Base-by-base conservation (phyloP, 1,140 invertebrate species). In the Formica exsecta region DNA sequence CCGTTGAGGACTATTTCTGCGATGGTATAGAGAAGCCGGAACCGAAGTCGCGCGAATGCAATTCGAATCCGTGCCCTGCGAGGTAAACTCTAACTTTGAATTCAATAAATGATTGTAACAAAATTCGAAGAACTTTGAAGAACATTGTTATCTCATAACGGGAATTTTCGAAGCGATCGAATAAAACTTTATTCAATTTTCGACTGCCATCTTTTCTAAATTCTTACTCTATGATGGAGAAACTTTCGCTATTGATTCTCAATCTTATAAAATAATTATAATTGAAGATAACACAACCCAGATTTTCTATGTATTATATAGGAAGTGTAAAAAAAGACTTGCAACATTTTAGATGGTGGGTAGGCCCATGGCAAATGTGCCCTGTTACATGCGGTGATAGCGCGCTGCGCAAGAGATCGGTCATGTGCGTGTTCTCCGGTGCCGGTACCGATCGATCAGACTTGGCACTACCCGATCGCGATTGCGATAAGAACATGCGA, bases 361-460 rank as follows among this genome's bases (percentile, higher is more conserved):
- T 96, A 5, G 97, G 98, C 1, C 97, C 97, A 0, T 98, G 98
- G 98, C 97, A 98, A 90, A 96, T 97, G 86, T 98, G 98, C 91
- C 97, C 97, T 2, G 96, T 97, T 0, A 97, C 96, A 1, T 98
- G 98, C 91, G 96, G 96, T 6, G 95, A 96, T 1, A 95, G 96
- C 13, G 95, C 95, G 0, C 94, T 96, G 22, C 96, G 96, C 48
- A 96, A 96, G 8, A 94, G 98, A 41, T 97, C 97, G 19, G 96
- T 98, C 1, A 97, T 98, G 93, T 98, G 98, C 91, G 96, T 98
- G 2, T 95, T 94, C 11, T 93, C 96, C 4, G 95, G 95, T 25
- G 95, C 96, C 81, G 96, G 96, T 38, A 96, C 96, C 29, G 96
- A 96, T 85, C 87, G 92, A 65, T 90, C 92, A 74, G 96, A 96